Conservation (phyloP, 2,797 vertebrate genomes). For the Synaphobranchus kaupii region DNA sequence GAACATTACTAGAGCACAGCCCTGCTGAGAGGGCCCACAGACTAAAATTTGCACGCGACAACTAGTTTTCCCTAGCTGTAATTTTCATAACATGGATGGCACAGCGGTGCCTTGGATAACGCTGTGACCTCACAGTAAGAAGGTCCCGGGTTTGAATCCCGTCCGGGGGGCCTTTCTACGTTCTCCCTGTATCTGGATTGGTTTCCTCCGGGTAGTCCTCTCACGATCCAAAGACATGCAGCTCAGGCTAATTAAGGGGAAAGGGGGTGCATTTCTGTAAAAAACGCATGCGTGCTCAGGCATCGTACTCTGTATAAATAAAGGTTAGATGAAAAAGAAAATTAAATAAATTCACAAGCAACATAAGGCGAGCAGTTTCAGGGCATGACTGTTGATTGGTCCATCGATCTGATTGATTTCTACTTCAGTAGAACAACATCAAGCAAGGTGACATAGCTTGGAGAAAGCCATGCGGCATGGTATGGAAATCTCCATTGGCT, state of each 20-base stretch:
- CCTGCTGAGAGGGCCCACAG: not conserved
- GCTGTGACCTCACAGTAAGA: too few relatives aligned
- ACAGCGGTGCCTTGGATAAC: too few relatives aligned
- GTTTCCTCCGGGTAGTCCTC: too few relatives aligned
- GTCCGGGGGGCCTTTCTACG: too few relatives aligned
- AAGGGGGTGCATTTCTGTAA: too few relatives aligned
- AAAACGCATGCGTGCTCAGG: too few relatives aligned
- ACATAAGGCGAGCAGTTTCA: not conserved
- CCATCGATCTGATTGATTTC: not conserved
- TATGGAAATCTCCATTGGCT: not conserved
- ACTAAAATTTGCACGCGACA: not conserved
- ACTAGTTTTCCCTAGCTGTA: not conserved
- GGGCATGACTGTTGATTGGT: not conserved
- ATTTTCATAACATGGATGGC: not conserved
- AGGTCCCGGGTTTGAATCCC: too few relatives aligned
- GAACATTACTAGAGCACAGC: not conserved
- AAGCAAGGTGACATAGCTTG: not conserved
- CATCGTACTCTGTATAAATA: too few relatives aligned
- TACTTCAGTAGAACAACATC: not conserved
- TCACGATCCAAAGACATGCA: too few relatives aligned
- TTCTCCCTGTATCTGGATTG: too few relatives aligned
- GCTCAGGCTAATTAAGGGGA: too few relatives aligned
- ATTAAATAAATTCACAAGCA: not conserved
- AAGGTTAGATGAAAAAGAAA: too few relatives aligned
- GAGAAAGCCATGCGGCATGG: not conserved